Evolutionary conservation across 2,888 invertebrate genomes (phyloP).

Genomic region (Dryadula phaetusa): DNA sequence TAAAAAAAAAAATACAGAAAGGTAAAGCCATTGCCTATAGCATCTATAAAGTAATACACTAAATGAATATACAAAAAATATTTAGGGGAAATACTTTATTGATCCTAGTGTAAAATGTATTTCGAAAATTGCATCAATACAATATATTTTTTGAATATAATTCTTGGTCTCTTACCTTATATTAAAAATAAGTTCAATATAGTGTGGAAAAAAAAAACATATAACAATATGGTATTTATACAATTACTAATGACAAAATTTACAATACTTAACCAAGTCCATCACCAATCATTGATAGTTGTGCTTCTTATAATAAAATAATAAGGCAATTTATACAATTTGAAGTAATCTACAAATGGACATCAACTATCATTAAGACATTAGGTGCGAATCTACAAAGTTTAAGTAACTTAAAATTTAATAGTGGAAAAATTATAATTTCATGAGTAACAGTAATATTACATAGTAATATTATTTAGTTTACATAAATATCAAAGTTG

Average conservation of each 20-base stretch:
- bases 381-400: slow-evolving; percentile 29
- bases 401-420: slow-evolving; percentile 36
- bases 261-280: slow-evolving; percentile 56
- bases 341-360: slow-evolving; percentile 26
- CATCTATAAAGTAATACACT: not conserved
- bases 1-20: too few relatives aligned
- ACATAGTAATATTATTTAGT: slow-evolving; percentile 51
- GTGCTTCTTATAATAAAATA: slow-evolving; percentile 36
- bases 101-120: slow-evolving; percentile 83
- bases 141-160: slow-evolving; percentile 80
- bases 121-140: slow-evolving; percentile 83
- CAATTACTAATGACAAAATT: slow-evolving; percentile 67
- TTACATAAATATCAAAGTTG: slow-evolving; percentile 54
- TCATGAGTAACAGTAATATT: slow-evolving; percentile 48
- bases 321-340: slow-evolving; percentile 31
- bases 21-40: not conserved
- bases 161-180: slow-evolving; percentile 80
- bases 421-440: slow-evolving; percentile 44
- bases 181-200: slow-evolving; percentile 73
- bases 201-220: slow-evolving; percentile 69
- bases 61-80: slow-evolving; percentile 53
- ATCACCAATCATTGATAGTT: slow-evolving; percentile 42
- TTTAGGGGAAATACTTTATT: slow-evolving; percentile 81
- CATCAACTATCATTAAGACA: slow-evolving; percentile 22
- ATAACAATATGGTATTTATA: slow-evolving; percentile 74